A percentile compares a stretch with the other conserved stretches of the same genome.
Conservation (phyloP, 1,140 invertebrate species). For the Ceratosolen fusciceps region DNA sequence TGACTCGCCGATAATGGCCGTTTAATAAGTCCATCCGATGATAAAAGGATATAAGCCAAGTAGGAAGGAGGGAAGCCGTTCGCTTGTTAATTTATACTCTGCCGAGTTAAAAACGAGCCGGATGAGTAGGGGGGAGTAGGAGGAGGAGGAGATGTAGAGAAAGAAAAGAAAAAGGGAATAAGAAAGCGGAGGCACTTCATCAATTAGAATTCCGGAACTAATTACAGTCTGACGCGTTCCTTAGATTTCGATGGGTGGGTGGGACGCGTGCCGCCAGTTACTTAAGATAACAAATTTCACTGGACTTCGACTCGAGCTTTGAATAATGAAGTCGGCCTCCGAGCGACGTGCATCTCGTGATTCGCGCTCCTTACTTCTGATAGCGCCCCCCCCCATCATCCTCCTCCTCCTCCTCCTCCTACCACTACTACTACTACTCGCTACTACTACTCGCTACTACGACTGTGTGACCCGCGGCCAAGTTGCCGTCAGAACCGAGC, state of each 20-base stretch:
- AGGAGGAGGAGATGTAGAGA: background rate
- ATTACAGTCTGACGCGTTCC: conserved; percentile 8
- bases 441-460: too few species aligned
- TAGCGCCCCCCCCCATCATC: background rate
- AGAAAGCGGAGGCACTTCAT: background rate
- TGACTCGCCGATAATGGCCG: too few species aligned
- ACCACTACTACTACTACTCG: too few species aligned
- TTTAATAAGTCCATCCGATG: too few species aligned
- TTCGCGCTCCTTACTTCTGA: background rate
- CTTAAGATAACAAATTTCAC: conserved; percentile 33
- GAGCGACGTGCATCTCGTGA: background rate
- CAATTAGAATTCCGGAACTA: conserved; percentile 3
- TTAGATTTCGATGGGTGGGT: background rate
- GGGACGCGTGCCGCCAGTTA: background rate
- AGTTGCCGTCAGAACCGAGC: too few species aligned
- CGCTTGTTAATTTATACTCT: background rate
- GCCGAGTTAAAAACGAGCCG: background rate
- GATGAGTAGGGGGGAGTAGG: background rate
- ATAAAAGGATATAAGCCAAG: background rate
- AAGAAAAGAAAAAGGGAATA: too few species aligned
- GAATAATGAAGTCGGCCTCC: conserved; percentile 15
- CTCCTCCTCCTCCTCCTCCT: conserved; percentile 18
- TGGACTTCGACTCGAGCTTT: background rate
- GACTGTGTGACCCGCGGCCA: too few species aligned
- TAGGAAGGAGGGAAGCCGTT: too few species aligned